Base-by-base conservation (phyloP, 2,113 vertebrate species). In the Ammodytes marinus region DNA sequence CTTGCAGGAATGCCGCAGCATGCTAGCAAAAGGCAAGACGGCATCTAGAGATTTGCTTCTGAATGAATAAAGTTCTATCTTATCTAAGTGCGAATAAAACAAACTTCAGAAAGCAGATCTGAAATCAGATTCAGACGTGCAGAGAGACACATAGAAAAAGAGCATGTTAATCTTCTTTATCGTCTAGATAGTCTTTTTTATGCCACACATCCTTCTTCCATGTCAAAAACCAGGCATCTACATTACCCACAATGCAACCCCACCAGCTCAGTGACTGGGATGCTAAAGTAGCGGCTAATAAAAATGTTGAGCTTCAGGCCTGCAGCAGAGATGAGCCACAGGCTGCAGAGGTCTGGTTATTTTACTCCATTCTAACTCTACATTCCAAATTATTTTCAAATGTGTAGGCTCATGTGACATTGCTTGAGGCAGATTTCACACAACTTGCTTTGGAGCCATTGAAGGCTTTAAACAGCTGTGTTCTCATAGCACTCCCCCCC, bases 1-100 rank as follows among this genome's bases (percentile, higher is more conserved):
- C 45, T 74, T 71, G 76, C 64, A 86, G 71, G 40, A 69, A 53
- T 73, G 70, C 42, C 69, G 80, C 54, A 14, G 77, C 77, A 79
- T 84, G 77, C 64, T 15, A 37, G 37, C 27, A 65, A 4, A 19
- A 66, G 13, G 66, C 13, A 55, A 70, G 43, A 74, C 8, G 43
- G 13, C 52, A 17, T 0, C 13, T 8, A 9, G n/a, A 35, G 27
- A 27, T 27, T 27, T 27, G 27, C 27, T 27, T 27, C 27, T 27
- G 27, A 27, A 27, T 27, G 27, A 27, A 27, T 27, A 27, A 27
- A 27, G 27, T 27, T 27, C 27, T 27, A 27, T 27, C 27, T 27
- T 27, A 27, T 27, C 27, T 27, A 27, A 27, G 5, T 39, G 60
- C 10, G 50, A 47, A 13, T 4, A 27, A 69, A 81, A 47, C 13